These are phyloP conservation scores for Ptilorrhoa leucosticta DNA, from an alignment of 2,113 vertebrate species.

Conservation along the genomic window DNA sequence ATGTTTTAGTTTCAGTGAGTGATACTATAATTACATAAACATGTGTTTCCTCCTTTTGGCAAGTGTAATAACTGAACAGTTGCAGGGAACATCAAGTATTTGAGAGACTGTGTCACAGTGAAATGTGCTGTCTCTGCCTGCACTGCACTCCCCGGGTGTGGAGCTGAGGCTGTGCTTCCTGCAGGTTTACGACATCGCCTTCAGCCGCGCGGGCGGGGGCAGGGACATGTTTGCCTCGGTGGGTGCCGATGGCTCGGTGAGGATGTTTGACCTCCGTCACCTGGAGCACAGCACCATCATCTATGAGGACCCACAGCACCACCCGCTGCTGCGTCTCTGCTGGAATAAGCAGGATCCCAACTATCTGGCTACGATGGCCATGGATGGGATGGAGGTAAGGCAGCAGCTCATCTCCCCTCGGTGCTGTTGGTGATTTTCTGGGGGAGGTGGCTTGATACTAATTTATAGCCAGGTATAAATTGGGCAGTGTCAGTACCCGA, in stretches of 20 bases:
- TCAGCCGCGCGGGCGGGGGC: constrained; percentile 94
- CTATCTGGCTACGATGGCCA: constrained; percentile 97
- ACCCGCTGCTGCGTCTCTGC: constrained; percentile 94
- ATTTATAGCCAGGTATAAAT: neutral
- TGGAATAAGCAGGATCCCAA: constrained; percentile 99
- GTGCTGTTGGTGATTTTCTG: neutral
- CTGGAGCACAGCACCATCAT: constrained; percentile 99
- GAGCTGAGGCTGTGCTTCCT: neutral
- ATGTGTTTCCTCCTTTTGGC: neutral
- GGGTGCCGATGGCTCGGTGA: constrained; percentile 92
- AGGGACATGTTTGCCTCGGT: constrained; percentile 98
- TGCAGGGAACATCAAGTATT: neutral
- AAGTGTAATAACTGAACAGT: neutral
- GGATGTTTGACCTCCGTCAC: constrained; percentile 97
- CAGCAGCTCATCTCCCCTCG: neutral
- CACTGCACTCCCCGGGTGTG: neutral
- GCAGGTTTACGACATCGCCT: constrained; percentile 97
- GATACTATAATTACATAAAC: neutral
- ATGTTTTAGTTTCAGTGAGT: rapidly evolving
- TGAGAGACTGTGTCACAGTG: no score
- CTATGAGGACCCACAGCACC: constrained; percentile 97
- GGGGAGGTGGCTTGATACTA: rapidly evolving
- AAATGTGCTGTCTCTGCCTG: neutral
- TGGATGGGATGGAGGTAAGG: constrained; percentile 98
- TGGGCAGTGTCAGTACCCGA: neutral